Conservation (phyloP, 2,113 vertebrate genomes). For the Centrocercus urophasianus region DNA sequence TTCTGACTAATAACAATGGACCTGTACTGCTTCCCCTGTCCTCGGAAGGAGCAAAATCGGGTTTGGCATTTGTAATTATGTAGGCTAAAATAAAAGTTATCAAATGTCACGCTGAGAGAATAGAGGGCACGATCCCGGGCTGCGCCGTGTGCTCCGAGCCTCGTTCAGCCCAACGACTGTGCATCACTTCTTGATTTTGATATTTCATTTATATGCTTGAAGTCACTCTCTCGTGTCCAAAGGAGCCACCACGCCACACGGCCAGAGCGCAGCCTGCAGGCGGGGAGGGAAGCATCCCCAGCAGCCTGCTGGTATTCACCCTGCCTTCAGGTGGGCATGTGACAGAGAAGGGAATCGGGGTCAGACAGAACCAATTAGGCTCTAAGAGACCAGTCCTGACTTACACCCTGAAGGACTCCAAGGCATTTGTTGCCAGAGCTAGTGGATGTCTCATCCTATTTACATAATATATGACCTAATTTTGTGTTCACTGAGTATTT, state of each 20-base stretch:
- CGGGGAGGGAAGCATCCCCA: not conserved
- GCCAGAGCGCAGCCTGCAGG: not conserved
- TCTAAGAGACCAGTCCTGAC: not conserved
- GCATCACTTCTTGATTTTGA: not conserved
- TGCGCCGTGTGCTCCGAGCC: accelerated
- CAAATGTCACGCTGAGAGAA: constrained; percentile 15
- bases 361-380: constrained; percentile 22
- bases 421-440: constrained; percentile 26
- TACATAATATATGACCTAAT: constrained; percentile 74
- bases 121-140: constrained; percentile 5
- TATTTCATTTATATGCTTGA: not conserved
- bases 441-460: constrained; percentile 73
- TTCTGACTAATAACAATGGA: constrained; percentile 50
- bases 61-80: constrained; percentile 59
- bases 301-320: accelerated
- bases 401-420: constrained; percentile 39
- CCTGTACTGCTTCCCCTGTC: constrained; percentile 4
- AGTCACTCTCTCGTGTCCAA: not conserved
- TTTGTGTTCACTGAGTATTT: constrained; percentile 68
- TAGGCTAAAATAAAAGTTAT: not conserved
- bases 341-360: not conserved
- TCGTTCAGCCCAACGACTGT: accelerated
- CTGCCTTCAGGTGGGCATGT: not conserved
- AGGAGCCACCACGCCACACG: not conserved
- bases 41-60: constrained; percentile 46